Evolutionary conservation across 1,140 invertebrate genomes (phyloP), one percentile per base, ranked within the genome.

Genomic region (Drosophila takahashii): DNA sequence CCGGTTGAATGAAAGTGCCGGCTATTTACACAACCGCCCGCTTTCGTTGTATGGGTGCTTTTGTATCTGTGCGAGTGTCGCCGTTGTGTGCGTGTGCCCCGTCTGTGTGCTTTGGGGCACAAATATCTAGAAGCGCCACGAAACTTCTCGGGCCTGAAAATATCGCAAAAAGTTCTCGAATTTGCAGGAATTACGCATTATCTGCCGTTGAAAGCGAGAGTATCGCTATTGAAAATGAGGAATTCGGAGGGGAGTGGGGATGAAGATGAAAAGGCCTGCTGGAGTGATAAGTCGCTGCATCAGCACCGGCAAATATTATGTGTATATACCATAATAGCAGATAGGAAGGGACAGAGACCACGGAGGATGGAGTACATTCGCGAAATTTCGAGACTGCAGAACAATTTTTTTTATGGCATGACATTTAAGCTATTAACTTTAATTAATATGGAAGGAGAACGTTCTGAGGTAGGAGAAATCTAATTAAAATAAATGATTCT

Each of bases 21-120:
- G 45, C 65, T 80, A 80, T 89, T 89, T 89, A 89, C 89, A 89
- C 62, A 44, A 69, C 50, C 48, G 13, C 37, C 16, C 29, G 48
- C 51, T 26, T 48, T 37, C 3, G 56, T 8, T 45, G 69, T 48
- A 27, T 64, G 34, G 15, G 41, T 65, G 60, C 13, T 22, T 45
- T 50, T 2, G 48, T 56, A 48, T 50, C 13, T 65, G 39, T 22
- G 51, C 27, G 34, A 42, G 27, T 29, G 10, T 1, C 15, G 29
- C 7, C 18, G 6, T 41, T 54, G 42, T 39, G 42, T 41, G 18
- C 39, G 42, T 44, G 26, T 54, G 9, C 32, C 52, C 27, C 51
- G 27, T 41, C 44, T 41, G 39, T 48, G 65, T 41, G 39, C 7
- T 29, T 60, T 42, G 51, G 56, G 44, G 39, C 47, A 32, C 26